These are phyloP conservation scores for Garra rufa DNA, from an alignment of 2,113 vertebrate genomes.

Conservation along the genomic window DNA sequence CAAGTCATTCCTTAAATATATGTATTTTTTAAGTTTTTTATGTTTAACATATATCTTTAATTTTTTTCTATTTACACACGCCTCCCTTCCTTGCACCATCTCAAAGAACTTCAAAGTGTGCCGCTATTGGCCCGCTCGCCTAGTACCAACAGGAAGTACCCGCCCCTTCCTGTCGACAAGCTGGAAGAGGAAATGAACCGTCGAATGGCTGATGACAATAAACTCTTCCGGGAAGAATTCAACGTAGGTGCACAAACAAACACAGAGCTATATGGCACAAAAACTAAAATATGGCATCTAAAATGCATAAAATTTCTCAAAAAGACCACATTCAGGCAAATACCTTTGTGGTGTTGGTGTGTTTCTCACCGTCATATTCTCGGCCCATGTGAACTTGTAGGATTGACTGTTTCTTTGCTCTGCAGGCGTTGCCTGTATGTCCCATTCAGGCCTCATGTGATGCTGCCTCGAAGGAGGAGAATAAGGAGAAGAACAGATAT, in stretches of 20 bases:
- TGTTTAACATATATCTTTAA: no score
- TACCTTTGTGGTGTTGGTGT: neutral
- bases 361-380: neutral
- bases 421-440: slow-evolving; percentile 91
- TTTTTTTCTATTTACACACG: no score
- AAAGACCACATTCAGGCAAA: neutral
- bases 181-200: slow-evolving; percentile 98
- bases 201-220: slow-evolving; percentile 98
- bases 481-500: slow-evolving; percentile 99
- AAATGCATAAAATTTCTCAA: neutral
- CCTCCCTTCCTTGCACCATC: neutral
- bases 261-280: no score
- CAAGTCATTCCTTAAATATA: slow-evolving; percentile 48
- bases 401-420: slow-evolving; percentile 6
- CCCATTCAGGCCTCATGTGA: slow-evolving; percentile 96
- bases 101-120: slow-evolving; percentile 92
- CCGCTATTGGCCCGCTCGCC: slow-evolving; percentile 95
- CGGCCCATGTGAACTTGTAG: neutral
- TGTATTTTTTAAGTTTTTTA: no score
- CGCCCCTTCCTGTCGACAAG: slow-evolving; percentile 92
- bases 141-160: slow-evolving; percentile 98
- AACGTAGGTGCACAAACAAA: slow-evolving; percentile 77
- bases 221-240: slow-evolving; percentile 97
- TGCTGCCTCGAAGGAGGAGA: slow-evolving; percentile 97
- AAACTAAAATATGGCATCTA: slow-evolving; percentile 1